These are phyloP conservation scores for Rhynchonycteris naso DNA, from an alignment of 2,797 vertebrate species.

Conservation along the genomic window DNA sequence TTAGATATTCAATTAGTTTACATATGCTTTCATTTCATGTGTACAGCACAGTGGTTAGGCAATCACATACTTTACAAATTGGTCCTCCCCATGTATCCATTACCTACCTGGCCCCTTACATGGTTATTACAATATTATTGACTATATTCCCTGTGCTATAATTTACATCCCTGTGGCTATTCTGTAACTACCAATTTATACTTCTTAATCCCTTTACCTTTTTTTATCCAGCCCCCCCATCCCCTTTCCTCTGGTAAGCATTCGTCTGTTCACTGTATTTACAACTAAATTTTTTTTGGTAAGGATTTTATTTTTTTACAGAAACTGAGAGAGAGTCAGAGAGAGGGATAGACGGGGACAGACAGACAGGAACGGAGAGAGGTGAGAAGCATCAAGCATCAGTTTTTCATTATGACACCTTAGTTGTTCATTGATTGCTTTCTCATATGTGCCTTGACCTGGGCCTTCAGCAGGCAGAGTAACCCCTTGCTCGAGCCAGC, in stretches of 20 bases:
- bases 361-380: too few relatives aligned
- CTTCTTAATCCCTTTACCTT: background rate
- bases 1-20: background rate
- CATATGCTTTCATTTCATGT: background rate
- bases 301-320: too few relatives aligned
- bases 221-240: background rate
- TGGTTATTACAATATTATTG: background rate
- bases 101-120: background rate
- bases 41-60: background rate
- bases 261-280: background rate
- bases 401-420: too few relatives aligned
- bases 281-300: constrained; percentile 14
- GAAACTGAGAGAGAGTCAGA: too few relatives aligned
- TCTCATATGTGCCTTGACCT: too few relatives aligned
- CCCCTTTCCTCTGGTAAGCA: background rate
- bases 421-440: too few relatives aligned
- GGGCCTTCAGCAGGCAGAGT: too few relatives aligned
- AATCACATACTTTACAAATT: background rate
- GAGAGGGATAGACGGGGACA: too few relatives aligned
- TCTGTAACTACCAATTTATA: background rate
- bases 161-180: background rate
- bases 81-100: background rate
- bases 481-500: too few relatives aligned
- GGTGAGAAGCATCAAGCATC: too few relatives aligned
- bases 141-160: background rate